phyloP scores from a whole-genome alignment of 2,888 invertebrate genomes.

The Acanthacorydalis orientalis region DNA sequence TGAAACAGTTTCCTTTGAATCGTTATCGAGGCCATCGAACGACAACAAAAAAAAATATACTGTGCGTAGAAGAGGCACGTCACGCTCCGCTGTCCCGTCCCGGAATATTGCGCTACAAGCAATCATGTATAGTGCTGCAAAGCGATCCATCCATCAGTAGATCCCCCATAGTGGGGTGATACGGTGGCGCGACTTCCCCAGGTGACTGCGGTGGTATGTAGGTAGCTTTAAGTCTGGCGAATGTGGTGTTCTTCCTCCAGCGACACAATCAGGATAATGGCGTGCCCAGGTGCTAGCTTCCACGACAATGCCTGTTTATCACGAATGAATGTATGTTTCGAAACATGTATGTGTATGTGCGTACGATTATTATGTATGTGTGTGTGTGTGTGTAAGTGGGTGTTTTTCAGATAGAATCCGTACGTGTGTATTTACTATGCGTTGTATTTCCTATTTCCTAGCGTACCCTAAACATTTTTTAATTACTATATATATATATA shows the following conservation, averaged over 20 bases:
- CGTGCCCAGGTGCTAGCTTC: slow-evolving; percentile 6
- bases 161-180: not conserved
- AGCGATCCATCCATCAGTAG: slow-evolving; percentile 20
- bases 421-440: too few species aligned
- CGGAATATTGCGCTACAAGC: slow-evolving; percentile 7
- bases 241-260: slow-evolving; percentile 17
- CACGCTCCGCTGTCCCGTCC: not conserved
- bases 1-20: too few species aligned
- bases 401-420: too few species aligned
- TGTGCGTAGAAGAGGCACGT: not conserved
- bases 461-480: too few species aligned
- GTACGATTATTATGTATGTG: too few species aligned
- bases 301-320: slow-evolving; percentile 2
- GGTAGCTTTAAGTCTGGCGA: not conserved
- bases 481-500: too few species aligned
- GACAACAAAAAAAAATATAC: too few species aligned
- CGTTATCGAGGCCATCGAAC: too few species aligned
- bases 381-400: too few species aligned
- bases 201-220: not conserved
- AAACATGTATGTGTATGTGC: too few species aligned
- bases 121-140: slow-evolving; percentile 21
- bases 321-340: not conserved
- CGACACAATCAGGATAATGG: slow-evolving; percentile 20
- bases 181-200: not conserved
- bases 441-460: too few species aligned